Base-by-base conservation (phyloP, 1,140 invertebrate genomes). In the Sinella curviseta region DNA sequence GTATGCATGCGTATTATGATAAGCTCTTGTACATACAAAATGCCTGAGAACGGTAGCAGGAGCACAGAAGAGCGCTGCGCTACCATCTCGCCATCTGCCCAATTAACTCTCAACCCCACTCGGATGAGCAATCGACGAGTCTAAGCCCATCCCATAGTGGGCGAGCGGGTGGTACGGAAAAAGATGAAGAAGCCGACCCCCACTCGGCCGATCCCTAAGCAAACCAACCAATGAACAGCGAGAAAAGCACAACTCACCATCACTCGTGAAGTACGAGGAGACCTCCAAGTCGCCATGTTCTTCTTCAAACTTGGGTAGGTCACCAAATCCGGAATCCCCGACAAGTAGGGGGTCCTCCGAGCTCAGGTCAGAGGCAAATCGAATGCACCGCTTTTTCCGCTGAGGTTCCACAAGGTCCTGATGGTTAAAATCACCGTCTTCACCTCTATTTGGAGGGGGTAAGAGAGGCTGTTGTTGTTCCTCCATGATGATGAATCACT, bases 211-310 rank as follows among this genome's bases (percentile, higher is more conserved):
- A 12, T 28, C 34, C 33, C 78, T 55, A 33, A 30, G 20, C 24
- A 35, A 20, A 36, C 28, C 39, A 33, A 54, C 24, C 34, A 73
- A 80, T 28, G 39, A 77, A 30, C 16, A 31, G 33, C 16, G 65
- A 77, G 75, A 73, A 80, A 34, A 77, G 55, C 31, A 77, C 55
- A 34, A 57, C 76, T 77, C 48, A 77, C 80, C 33, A 55, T 55
- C 30, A 60, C 80, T 60, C 34, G 67, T 36, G 77, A 81, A 83
- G 82, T 79, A 83, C 24, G 82, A 76, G 8, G 77, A 74, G 24
- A 81, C 82, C 78, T 79, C 82, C 60, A 39, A 57, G 78, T 80
- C 82, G 80, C 82, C 82, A 83, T 83, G 30, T 81, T 83, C 78
- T 24, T 77, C 74, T 70, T 74, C 54, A 57, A 28, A 39, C 67